Evolutionary conservation across 2,797 vertebrate species (phyloP).

Genomic region (Champsocephalus gunnari): DNA sequence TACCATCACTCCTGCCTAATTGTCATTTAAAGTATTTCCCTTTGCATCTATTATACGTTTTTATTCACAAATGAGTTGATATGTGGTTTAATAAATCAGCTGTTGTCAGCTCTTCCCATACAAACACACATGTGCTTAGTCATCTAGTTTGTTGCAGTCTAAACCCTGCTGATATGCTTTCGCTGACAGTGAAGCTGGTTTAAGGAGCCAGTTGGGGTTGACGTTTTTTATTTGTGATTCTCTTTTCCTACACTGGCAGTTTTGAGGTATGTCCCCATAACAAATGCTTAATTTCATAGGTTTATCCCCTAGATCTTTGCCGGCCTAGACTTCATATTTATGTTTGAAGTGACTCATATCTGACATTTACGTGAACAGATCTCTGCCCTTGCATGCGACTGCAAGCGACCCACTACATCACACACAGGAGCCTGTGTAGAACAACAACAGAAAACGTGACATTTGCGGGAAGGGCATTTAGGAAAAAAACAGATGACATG

Average conservation of each 20-base stretch:
- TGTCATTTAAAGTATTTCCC: slow-evolving; percentile 42
- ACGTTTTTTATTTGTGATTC: slow-evolving; percentile 17
- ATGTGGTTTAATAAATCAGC: slow-evolving; percentile 44
- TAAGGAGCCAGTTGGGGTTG: slow-evolving; percentile 14
- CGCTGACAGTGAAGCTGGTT: slow-evolving; percentile 15
- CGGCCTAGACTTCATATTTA: too few species aligned
- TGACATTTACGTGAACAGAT: too few species aligned
- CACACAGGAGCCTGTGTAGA: too few species aligned
- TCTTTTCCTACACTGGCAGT: slow-evolving; percentile 4
- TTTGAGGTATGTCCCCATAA: slow-evolving; percentile 2
- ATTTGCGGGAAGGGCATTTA: too few species aligned
- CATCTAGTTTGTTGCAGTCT: slow-evolving; percentile 32
- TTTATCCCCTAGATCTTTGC: too few species aligned
- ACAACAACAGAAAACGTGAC: too few species aligned
- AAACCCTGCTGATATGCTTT: slow-evolving; percentile 33
- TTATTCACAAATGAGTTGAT: slow-evolving; percentile 41
- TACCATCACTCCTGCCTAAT: slow-evolving; percentile 45
- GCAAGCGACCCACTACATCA: too few species aligned
- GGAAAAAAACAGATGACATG: too few species aligned
- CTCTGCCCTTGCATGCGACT: too few species aligned
- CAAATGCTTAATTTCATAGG: too few species aligned
- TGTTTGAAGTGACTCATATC: too few species aligned
- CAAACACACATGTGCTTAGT: slow-evolving; percentile 42
- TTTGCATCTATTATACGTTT: slow-evolving; percentile 33
- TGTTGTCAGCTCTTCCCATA: slow-evolving; percentile 32